A percentile compares a stretch with the other conserved stretches of the same genome.
Conservation (phyloP, 2,797 vertebrate species). For the Hyperoplus immaculatus region DNA sequence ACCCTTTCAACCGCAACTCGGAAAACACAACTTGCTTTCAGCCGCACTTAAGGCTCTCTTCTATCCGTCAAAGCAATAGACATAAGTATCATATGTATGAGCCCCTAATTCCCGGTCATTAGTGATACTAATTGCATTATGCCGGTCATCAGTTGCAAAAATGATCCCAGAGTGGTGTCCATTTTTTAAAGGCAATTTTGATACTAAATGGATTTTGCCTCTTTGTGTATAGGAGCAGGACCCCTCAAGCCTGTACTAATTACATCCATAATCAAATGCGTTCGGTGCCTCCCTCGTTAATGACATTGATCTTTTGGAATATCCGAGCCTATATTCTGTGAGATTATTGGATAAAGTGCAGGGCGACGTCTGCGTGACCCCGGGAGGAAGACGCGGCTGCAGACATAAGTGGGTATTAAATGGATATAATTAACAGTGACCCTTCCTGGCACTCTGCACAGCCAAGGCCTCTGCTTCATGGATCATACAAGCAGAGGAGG, state of each 20-base stretch:
- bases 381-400: slow-evolving; percentile 80
- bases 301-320: slow-evolving; percentile 89
- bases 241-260: slow-evolving; percentile 84
- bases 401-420: slow-evolving; percentile 91
- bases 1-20: slow-evolving; percentile 47
- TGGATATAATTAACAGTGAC: slow-evolving; percentile 92
- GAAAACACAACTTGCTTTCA: slow-evolving; percentile 51
- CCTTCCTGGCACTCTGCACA: slow-evolving; percentile 82
- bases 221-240: slow-evolving; percentile 78
- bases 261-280: slow-evolving; percentile 87
- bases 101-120: slow-evolving; percentile 77
- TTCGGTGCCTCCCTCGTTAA: slow-evolving; percentile 86
- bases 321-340: slow-evolving; percentile 87
- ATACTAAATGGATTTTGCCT: slow-evolving; percentile 83
- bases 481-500: slow-evolving; percentile 78
- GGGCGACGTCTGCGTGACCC: slow-evolving; percentile 86
- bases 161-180: slow-evolving; percentile 82
- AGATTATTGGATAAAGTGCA: slow-evolving; percentile 91
- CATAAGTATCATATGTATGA: slow-evolving; percentile 79
- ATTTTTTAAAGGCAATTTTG: slow-evolving; percentile 82
- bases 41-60: slow-evolving; percentile 65
- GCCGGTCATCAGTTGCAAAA: slow-evolving; percentile 83
- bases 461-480: slow-evolving; percentile 74
- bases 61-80: slow-evolving; percentile 77
- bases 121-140: slow-evolving; percentile 81